Percentiles rank a stretch among this genome's conserved stretches.
phyloP scores from a whole-genome alignment of 2,797 vertebrate genomes.

The Melopsittacus undulatus region DNA sequence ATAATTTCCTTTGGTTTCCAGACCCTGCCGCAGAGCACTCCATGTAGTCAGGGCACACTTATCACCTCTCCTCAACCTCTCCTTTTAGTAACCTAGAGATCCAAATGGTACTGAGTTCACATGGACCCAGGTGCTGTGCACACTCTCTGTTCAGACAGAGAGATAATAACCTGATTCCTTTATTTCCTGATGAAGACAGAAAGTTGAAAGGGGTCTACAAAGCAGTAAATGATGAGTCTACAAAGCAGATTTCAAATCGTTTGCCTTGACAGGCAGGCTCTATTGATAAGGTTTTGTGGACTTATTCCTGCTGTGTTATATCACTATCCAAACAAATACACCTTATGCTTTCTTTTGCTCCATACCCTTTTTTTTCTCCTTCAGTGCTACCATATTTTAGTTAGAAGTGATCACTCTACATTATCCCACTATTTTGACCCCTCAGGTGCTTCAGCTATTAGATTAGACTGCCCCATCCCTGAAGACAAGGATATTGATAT shows the following conservation, averaged over 20 bases:
- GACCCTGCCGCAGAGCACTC: neutral
- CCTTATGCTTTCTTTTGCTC: neutral
- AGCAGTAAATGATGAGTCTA: neutral
- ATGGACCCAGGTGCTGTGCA: neutral
- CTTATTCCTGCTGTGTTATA: neutral
- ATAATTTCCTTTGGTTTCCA: neutral
- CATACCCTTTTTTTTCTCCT: constrained; percentile 25
- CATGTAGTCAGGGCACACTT: neutral
- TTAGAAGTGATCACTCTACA: constrained; percentile 14
- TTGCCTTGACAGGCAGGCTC: neutral
- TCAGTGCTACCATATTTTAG: neutral
- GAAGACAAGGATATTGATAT: neutral
- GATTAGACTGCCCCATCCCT: neutral
- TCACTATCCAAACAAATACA: neutral
- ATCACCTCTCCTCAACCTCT: neutral
- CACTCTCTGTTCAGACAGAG: neutral
- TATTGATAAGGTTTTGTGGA: neutral
- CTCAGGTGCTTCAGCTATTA: constrained; percentile 2
- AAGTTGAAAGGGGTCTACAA: neutral
- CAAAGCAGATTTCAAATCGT: neutral
- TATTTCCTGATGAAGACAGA: neutral
- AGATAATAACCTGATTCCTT: neutral
- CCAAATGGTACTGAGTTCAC: fast-evolving
- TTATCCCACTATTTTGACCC: constrained; percentile 22
- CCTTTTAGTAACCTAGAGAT: neutral